These are phyloP conservation scores for Julus scandinavius DNA, from an alignment of 2,888 invertebrate genomes.

Conservation along the genomic window DNA sequence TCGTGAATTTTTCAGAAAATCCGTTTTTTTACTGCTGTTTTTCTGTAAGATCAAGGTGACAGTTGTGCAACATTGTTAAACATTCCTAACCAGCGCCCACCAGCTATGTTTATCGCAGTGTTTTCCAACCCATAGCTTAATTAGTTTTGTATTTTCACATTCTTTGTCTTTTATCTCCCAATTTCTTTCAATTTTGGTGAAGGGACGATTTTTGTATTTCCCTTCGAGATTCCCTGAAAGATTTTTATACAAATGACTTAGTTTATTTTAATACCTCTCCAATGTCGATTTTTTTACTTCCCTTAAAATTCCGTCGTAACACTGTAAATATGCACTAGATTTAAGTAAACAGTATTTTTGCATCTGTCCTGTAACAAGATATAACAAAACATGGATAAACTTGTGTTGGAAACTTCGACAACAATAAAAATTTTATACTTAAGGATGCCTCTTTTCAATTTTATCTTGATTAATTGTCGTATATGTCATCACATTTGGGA, in stretches of 20 bases:
- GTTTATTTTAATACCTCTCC: constrained; percentile 28
- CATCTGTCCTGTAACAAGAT: neutral
- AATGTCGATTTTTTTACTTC: neutral
- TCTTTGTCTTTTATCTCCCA: neutral
- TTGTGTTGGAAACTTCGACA: constrained; percentile 9
- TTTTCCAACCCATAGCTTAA: constrained; percentile 5
- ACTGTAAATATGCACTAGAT: constrained; percentile 46
- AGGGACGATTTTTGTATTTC: constrained; percentile 36
- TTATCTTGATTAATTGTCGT: neutral
- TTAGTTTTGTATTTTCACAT: neutral
- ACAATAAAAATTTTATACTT: constrained; percentile 21
- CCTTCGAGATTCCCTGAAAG: constrained; percentile 25
- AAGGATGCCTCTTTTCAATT: neutral
- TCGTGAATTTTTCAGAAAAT: neutral
- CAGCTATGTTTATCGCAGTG: constrained; percentile 36
- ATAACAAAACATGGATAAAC: constrained; percentile 7
- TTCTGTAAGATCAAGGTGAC: neutral
- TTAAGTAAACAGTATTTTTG: constrained; percentile 23
- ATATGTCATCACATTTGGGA: no score
- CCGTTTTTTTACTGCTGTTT: neutral
- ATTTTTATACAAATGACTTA: constrained; percentile 9
- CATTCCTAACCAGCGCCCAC: neutral
- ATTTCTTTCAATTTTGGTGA: constrained; percentile 22
- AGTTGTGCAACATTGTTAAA: neutral
- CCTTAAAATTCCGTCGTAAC: neutral